A percentile compares a stretch with the other conserved stretches of the same genome.
phyloP scores from a whole-genome alignment of 2,113 vertebrate genomes.

The Ceratotherium simum region DNA sequence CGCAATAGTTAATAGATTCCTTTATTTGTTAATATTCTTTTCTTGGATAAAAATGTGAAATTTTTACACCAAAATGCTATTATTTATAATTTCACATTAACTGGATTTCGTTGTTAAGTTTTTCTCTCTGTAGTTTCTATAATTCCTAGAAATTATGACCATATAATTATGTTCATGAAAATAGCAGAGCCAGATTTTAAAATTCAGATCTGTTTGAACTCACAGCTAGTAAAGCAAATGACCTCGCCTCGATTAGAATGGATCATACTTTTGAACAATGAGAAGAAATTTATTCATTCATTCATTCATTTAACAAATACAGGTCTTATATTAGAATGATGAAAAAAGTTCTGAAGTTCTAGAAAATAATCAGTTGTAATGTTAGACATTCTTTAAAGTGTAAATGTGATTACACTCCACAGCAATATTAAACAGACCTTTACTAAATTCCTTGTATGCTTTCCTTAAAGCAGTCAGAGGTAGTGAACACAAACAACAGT shows the following conservation, averaged over 20 bases:
- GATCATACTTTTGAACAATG: neutral
- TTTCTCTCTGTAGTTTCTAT: neutral
- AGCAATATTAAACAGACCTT: neutral
- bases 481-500: neutral
- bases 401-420: neutral
- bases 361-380: neutral
- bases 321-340: neutral
- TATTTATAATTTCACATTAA: neutral
- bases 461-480: neutral
- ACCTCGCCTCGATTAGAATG: neutral
- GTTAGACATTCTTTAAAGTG: neutral
- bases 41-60: neutral
- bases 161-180: neutral
- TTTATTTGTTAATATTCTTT: neutral
- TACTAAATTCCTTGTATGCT: neutral
- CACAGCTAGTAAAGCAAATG: conserved; percentile 6
- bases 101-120: neutral
- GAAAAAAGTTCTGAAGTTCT: conserved; percentile 2
- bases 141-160: neutral
- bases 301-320: neutral
- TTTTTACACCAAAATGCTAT: neutral
- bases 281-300: neutral
- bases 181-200: neutral
- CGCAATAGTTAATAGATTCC: neutral
- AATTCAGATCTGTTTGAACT: neutral